Base-by-base conservation (phyloP, 2,888 invertebrate genomes). In the Aethes cnicana region DNA sequence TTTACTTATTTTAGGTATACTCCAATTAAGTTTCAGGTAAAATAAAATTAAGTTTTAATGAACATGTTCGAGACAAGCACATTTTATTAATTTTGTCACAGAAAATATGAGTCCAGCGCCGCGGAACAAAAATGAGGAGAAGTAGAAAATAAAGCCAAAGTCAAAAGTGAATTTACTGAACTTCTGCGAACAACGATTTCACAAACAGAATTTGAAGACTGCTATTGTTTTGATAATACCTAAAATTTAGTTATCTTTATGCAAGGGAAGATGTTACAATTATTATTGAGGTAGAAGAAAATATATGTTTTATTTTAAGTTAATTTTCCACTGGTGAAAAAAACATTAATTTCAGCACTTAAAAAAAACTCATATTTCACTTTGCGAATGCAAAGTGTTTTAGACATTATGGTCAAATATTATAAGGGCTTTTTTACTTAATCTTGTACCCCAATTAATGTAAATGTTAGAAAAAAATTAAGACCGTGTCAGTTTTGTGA, bases 241-340 rank as follows among this genome's bases (percentile, higher is more conserved):
- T n/a, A n/a, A n/a, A n/a, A n/a, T 33, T 44, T 11, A 25, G 44
- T 33, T 44, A 44, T 44, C 32, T 32, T 33, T 44, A 44, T 25
- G 21, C 42, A 32, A 32, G 9, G 11, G 11, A 12, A 21, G 21
- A 32, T 32, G 21, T 43, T 43, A 32, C 16, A 32, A 30, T 14
- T 21, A 30, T n/a, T n/a, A n/a, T n/a, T n/a, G n/a, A 26, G 20
- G 12, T 17, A 30, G 12, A 28, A 28, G 20, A 18, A 18, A 42
- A 12, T 28, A 42, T 12, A 6, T 18, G 11, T 20, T 42, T 30
- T 39, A 39, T 23, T 28, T 30, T 42, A 20, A 18, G 18, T n/a
- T 5, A 18, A 30, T 7, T 42, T 12, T 14, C 20, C 18, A 12
- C 17, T 18, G 5, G 23, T 14, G 14, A 37, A 4, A 17, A 32